phyloP scores from a whole-genome alignment of 2,888 invertebrate species.

The Eueremaeus valkanovi region DNA sequence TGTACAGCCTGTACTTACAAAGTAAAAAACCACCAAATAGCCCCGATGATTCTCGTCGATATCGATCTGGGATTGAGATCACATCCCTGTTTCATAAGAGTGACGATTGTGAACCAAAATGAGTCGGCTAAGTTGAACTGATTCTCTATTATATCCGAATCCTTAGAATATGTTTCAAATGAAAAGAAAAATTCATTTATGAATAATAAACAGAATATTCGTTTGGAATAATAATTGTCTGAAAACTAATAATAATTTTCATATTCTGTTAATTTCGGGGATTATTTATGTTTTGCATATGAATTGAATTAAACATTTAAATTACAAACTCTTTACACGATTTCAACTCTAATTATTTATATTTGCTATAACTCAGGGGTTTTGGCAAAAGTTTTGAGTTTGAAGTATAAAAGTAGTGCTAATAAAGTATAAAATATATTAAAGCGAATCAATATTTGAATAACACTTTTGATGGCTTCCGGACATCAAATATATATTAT shows the following conservation, averaged over 20 bases:
- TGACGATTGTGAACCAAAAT: slow-evolving; percentile 62
- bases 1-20: no score
- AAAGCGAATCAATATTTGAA: not conserved
- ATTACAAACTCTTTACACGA: not conserved
- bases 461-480: not conserved
- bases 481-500: not conserved
- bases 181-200: not conserved
- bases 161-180: slow-evolving; percentile 48
- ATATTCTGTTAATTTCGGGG: not conserved
- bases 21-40: slow-evolving; percentile 99
- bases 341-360: not conserved
- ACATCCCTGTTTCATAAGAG: slow-evolving; percentile 85
- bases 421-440: not conserved
- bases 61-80: slow-evolving; percentile 77
- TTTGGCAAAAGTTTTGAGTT: no score
- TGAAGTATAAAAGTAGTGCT: no score
- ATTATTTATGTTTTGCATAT: not conserved
- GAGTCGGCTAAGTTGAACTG: slow-evolving; percentile 90
- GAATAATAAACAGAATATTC: slow-evolving; percentile 1
- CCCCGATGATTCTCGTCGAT: slow-evolving; percentile 86
- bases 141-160: slow-evolving; percentile 73
- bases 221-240: no score
- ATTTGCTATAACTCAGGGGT: no score
- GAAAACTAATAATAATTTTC: not conserved
- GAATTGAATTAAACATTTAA: not conserved